A percentile compares a stretch with the other conserved stretches of the same genome.
These are phyloP conservation scores for Endotricha flammealis DNA, from an alignment of 2,888 invertebrate genomes.

Conservation along the genomic window DNA sequence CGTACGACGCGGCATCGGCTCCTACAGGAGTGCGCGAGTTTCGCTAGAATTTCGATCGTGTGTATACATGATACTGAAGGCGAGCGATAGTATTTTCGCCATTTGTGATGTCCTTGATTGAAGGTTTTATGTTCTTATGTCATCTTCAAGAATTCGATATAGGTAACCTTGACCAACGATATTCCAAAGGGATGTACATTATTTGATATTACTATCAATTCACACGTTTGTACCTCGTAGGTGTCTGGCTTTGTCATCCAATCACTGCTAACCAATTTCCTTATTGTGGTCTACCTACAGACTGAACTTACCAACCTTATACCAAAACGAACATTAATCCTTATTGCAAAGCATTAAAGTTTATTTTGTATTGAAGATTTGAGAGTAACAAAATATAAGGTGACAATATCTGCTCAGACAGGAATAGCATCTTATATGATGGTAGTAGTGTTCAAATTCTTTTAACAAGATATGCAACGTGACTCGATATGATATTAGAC, in stretches of 20 bases:
- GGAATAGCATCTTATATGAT: neutral
- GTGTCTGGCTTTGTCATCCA: conserved; percentile 31
- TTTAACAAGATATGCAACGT: no score
- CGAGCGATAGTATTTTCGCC: no score
- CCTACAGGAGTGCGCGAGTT: no score
- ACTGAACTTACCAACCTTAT: conserved; percentile 11
- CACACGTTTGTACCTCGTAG: conserved; percentile 9
- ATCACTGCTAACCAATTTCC: conserved; percentile 30
- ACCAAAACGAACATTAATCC: neutral
- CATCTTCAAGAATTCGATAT: no score
- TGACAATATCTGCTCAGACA: neutral
- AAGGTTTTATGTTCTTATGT: no score
- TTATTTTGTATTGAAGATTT: neutral
- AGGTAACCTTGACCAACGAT: neutral
- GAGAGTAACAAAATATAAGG: neutral
- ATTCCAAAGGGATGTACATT: conserved; percentile 1
- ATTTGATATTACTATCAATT: conserved; percentile 5
- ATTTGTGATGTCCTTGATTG: no score
- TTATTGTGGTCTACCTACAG: conserved; percentile 29
- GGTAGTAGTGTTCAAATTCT: neutral
- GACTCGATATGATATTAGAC: no score
- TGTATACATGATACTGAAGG: no score
- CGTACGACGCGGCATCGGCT: no score
- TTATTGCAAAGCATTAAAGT: conserved; percentile 5
- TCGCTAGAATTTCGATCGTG: no score